Percentiles rank a stretch among this genome's conserved stretches.
Conservation (phyloP, 2,113 vertebrate genomes). For the Rattus norvegicus region GRCr8 NC_086025.1:20415501-20416000, state of each 20-base stretch:
- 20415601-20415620: neutral
- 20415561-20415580: neutral
- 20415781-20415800: neutral
- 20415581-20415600: neutral
- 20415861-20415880: neutral
- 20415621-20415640: neutral
- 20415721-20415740: neutral
- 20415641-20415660: neutral
- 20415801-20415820: neutral
- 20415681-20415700: neutral
- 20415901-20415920: neutral
- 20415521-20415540: neutral
- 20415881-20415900: neutral
- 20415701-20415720: conserved; percentile 4
- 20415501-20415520: neutral
- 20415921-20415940: neutral
- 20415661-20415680: neutral
- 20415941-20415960: no score
- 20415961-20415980: neutral
- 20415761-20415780: neutral
- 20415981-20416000: neutral
- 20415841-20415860: neutral
- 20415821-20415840: neutral
- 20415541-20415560: neutral
- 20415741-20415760: neutral